Conservation (phyloP, 2,797 vertebrate species). For the Dendrocincla tyrannina region DNA sequence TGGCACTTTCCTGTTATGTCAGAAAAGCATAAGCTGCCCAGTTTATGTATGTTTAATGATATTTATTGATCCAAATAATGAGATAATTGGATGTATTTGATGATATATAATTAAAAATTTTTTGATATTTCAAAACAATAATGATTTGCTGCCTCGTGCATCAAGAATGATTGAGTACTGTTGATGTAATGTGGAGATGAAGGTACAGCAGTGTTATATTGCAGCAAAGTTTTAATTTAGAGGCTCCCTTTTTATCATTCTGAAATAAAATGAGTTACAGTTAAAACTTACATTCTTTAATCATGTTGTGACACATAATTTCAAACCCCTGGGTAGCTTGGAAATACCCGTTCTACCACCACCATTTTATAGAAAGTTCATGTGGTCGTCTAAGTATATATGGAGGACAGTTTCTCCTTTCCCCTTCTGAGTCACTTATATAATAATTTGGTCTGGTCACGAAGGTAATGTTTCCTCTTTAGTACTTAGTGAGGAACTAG, state of each 20-base stretch:
- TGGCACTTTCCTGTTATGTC: neutral
- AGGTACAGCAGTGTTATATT: neutral
- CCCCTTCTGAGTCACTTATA: neutral
- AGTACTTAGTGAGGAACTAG: neutral
- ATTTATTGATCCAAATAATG: neutral
- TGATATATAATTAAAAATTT: neutral
- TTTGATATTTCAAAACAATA: slow-evolving; percentile 11
- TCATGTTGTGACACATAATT: neutral
- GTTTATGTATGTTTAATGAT: neutral
- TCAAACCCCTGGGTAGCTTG: neutral
- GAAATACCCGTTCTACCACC: neutral
- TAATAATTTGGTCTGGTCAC: neutral
- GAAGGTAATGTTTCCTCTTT: neutral
- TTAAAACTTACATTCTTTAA: neutral
- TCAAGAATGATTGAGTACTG: neutral
- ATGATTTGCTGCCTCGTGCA: neutral
- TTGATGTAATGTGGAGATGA: neutral
- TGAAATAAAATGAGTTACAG: neutral
- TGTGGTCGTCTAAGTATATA: neutral
- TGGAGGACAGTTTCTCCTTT: neutral
- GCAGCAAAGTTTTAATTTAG: neutral
- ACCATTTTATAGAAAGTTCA: neutral
- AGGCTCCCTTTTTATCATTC: neutral
- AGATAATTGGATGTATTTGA: neutral
- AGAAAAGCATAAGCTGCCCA: neutral